Percentiles rank a stretch among this genome's conserved stretches.
These are phyloP conservation scores for Lasioglossum morio DNA, from an alignment of 2,888 invertebrate genomes.

Conservation along the genomic window DNA sequence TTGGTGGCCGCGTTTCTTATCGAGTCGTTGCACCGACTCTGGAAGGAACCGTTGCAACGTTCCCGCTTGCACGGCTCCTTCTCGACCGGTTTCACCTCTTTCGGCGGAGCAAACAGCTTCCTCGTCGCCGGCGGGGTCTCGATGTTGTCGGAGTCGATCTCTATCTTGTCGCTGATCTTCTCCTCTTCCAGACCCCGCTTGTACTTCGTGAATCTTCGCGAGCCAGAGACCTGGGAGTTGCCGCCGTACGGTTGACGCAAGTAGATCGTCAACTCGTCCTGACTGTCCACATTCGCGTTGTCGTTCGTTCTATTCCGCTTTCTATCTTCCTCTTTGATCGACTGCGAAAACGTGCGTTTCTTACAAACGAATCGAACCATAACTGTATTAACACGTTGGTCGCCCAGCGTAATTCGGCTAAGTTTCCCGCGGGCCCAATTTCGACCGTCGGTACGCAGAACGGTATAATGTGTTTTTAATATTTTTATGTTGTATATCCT, in stretches of 20 bases:
- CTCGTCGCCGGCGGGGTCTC: conserved; percentile 95
- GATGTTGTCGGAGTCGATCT: conserved; percentile 95
- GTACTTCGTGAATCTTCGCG: conserved; percentile 76
- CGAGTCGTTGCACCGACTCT: conserved; percentile 69
- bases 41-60: conserved; percentile 79
- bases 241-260: conserved; percentile 77
- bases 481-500: too few relatives aligned
- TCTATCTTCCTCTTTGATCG: conserved; percentile 82
- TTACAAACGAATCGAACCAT: not conserved
- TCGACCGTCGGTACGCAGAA: too few relatives aligned
- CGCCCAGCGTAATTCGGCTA: too few relatives aligned
- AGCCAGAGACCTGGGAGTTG: conserved; percentile 63
- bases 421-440: too few relatives aligned
- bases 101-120: conserved; percentile 88
- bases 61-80: conserved; percentile 81
- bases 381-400: too few relatives aligned
- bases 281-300: conserved; percentile 63
- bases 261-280: conserved; percentile 81
- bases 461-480: too few relatives aligned
- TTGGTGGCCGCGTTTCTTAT: conserved; percentile 66
- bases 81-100: conserved; percentile 86
- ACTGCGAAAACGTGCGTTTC: conserved; percentile 67
- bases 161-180: conserved; percentile 88
- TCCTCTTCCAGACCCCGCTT: conserved; percentile 74
- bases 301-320: conserved; percentile 80